phyloP scores from a whole-genome alignment of 1,140 invertebrate species.

The Neodiprion fabricii region DNA sequence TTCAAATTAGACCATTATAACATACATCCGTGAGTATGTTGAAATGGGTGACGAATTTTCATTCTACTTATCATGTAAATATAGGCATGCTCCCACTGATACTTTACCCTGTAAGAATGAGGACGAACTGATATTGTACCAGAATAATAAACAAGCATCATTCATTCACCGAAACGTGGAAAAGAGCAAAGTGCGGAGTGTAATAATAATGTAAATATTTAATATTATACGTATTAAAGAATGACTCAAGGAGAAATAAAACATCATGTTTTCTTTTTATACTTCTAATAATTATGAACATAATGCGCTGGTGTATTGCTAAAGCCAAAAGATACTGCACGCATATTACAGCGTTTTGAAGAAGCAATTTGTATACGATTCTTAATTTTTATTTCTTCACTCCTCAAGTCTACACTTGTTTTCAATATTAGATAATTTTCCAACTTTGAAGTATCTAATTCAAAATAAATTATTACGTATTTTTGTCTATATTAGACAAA shows the following conservation, averaged over 20 bases:
- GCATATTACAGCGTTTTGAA: no score
- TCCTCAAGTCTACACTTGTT: no score
- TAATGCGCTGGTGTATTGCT: neutral
- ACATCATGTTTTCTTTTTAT: neutral
- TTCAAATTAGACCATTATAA: neutral
- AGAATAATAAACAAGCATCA: neutral
- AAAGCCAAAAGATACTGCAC: no score
- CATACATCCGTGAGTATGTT: no score
- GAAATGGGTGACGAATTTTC: neutral
- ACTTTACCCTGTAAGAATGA: conserved; percentile 17
- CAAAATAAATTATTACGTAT: no score
- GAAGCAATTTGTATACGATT: no score
- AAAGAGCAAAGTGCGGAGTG: conserved; percentile 41
- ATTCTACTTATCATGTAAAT: conserved; percentile 30
- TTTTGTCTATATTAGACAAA: no score
- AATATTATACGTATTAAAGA: conserved; percentile 9
- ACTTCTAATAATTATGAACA: neutral
- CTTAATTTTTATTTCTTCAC: no score
- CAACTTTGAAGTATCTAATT: no score
- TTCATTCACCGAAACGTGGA: conserved; percentile 27
- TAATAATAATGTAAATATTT: conserved; percentile 46
- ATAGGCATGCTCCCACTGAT: conserved; percentile 38
- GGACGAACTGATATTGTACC: conserved; percentile 27
- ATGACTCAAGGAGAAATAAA: neutral
- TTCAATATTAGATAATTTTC: no score